phyloP scores from a whole-genome alignment of 2,888 invertebrate genomes.

The Oligia strigilis region DNA sequence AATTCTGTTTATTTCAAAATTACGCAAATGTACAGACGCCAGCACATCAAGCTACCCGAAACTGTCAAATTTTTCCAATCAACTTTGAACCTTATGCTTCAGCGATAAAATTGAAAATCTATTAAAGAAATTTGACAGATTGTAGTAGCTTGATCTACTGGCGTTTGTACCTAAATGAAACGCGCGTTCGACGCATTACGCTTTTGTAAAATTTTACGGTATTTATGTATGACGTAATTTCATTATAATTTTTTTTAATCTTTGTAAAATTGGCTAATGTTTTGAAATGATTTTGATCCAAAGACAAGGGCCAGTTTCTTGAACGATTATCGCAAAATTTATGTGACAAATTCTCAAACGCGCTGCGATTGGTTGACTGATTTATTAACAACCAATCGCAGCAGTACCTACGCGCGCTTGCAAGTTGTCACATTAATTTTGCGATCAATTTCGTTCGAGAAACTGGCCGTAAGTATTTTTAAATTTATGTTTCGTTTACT shows the following conservation, averaged over 20 bases:
- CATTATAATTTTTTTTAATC: neutral
- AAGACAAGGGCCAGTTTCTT: constrained; percentile 7
- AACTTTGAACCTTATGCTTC: too few species aligned
- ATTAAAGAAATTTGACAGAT: too few species aligned
- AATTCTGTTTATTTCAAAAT: constrained; percentile 17
- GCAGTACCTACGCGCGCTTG: neutral
- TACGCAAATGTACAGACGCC: neutral
- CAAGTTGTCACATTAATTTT: too few species aligned
- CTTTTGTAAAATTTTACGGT: neutral
- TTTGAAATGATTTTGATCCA: constrained; percentile 21
- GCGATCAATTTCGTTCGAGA: neutral
- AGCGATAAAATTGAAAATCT: too few species aligned
- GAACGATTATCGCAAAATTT: neutral
- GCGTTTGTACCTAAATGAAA: neutral
- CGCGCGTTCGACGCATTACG: neutral
- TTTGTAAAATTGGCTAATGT: constrained; percentile 6
- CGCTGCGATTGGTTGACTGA: too few species aligned
- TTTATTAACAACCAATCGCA: too few species aligned
- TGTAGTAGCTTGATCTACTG: too few species aligned
- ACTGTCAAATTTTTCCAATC: too few species aligned
- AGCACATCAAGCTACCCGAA: too few species aligned
- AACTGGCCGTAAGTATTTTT: neutral
- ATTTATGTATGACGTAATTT: neutral
- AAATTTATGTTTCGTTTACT: neutral
- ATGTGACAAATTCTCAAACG: neutral